Evolutionary conservation across 1,140 invertebrate genomes (phyloP).

Genomic region (Oedothorax gibbosus): DNA sequence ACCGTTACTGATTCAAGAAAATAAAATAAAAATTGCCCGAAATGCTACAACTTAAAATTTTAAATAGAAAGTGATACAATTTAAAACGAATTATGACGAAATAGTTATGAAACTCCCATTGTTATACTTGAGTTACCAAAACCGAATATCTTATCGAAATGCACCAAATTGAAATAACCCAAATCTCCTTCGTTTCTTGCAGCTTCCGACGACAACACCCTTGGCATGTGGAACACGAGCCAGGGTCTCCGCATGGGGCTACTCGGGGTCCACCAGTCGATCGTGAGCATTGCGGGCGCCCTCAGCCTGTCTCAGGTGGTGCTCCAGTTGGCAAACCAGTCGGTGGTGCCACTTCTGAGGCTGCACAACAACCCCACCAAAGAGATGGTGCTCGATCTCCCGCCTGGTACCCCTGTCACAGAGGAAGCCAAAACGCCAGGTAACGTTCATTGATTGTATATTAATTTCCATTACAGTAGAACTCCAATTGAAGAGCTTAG

Average conservation of each 20-base stretch:
- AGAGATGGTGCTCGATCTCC: constrained; percentile 62
- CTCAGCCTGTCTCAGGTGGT: constrained; percentile 63
- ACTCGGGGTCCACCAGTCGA: constrained; percentile 63
- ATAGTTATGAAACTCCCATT: background rate
- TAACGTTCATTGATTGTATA: background rate
- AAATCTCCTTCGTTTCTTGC: constrained; percentile 63
- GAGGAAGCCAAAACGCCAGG: constrained; percentile 62
- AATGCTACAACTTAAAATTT: too few species aligned
- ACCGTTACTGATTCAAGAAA: too few species aligned
- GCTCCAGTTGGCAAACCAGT: constrained; percentile 63
- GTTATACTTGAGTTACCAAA: background rate
- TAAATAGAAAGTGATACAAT: too few species aligned
- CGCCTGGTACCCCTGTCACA: constrained; percentile 59
- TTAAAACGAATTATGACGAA: too few species aligned
- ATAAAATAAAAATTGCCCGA: too few species aligned
- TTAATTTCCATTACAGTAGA: constrained; percentile 7
- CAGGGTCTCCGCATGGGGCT: constrained; percentile 62
- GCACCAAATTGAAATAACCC: background rate
- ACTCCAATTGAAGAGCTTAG: too few species aligned
- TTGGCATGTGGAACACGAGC: constrained; percentile 77
- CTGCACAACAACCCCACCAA: constrained; percentile 65
- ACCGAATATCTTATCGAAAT: background rate
- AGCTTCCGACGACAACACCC: constrained; percentile 83
- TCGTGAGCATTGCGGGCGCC: constrained; percentile 59
- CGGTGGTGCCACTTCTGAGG: constrained; percentile 62